phyloP scores from a whole-genome alignment of 2,888 invertebrate species.

The Phania funesta region DNA sequence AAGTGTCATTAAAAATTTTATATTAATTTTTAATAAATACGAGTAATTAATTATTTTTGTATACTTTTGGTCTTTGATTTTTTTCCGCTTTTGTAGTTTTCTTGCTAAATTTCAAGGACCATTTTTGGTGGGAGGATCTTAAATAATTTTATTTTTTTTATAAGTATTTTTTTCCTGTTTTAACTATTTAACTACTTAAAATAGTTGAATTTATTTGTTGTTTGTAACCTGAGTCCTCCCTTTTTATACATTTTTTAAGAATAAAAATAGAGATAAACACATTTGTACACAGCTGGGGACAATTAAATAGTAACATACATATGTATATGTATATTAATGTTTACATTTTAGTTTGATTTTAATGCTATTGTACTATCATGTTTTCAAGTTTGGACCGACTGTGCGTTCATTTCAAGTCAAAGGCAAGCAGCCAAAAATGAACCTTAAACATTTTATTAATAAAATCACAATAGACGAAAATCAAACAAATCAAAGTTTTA shows the following conservation, averaged over 20 bases:
- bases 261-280: slow-evolving; percentile 38
- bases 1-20: neutral
- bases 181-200: slow-evolving; percentile 59
- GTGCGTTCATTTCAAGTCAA: no score
- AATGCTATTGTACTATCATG: no score
- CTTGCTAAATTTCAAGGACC: slow-evolving; percentile 27
- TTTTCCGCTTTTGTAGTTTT: neutral
- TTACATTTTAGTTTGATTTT: no score
- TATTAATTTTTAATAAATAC: slow-evolving; percentile 8
- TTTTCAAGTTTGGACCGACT: no score
- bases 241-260: neutral
- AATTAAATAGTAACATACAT: slow-evolving; percentile 29
- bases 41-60: slow-evolving; percentile 20
- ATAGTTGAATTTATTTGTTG: slow-evolving; percentile 51
- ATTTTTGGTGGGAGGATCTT: slow-evolving; percentile 61
- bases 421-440: no score
- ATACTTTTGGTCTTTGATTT: slow-evolving; percentile 47
- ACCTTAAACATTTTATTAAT: no score
- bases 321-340: neutral
- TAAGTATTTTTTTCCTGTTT: slow-evolving; percentile 26
- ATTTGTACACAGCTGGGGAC: slow-evolving; percentile 11
- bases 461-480: no score
- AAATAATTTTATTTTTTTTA: slow-evolving; percentile 8
- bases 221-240: slow-evolving; percentile 64
- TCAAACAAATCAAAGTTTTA: no score